These are phyloP conservation scores for Poeciliopsis paucimaculata DNA, from an alignment of 2,797 vertebrate species.

Conservation along the genomic window DNA sequence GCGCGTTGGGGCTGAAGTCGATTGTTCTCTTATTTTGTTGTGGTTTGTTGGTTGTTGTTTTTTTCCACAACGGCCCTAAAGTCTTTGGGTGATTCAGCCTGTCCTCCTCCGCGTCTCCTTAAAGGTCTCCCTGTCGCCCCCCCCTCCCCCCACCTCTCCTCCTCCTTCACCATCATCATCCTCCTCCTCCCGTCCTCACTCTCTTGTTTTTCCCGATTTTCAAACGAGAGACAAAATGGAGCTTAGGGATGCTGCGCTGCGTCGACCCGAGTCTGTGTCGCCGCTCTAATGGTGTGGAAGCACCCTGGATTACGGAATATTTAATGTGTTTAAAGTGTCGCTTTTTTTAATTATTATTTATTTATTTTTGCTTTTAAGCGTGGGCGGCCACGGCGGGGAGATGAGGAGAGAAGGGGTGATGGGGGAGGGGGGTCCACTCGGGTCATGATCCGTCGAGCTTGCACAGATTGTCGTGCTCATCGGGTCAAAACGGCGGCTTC, in stretches of 20 bases:
- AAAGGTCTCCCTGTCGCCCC: conserved; percentile 56
- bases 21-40: background rate
- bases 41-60: background rate
- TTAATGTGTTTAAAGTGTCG: conserved; percentile 55
- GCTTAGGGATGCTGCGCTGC: conserved; percentile 52
- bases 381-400: conserved; percentile 48
- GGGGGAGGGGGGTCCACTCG: conserved; percentile 30
- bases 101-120: conserved; percentile 37
- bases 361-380: conserved; percentile 30
- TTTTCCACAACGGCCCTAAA: conserved; percentile 31
- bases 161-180: background rate
- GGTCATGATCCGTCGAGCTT: conserved; percentile 45
- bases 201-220: conserved; percentile 44
- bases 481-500: conserved; percentile 51
- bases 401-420: conserved; percentile 27
- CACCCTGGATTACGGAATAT: conserved; percentile 60
- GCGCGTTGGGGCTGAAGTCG: conserved; percentile 11
- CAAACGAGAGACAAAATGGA: conserved; percentile 64
- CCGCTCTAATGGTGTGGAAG: conserved; percentile 43
- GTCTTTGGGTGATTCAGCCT: conserved; percentile 44
- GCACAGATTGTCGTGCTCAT: conserved; percentile 61
- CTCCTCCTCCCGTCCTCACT: conserved; percentile 44
- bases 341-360: background rate
- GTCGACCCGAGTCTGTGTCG: conserved; percentile 8
- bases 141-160: conserved; percentile 9